Conservation (phyloP, 1,140 invertebrate genomes). For the Prorops nasuta region DNA sequence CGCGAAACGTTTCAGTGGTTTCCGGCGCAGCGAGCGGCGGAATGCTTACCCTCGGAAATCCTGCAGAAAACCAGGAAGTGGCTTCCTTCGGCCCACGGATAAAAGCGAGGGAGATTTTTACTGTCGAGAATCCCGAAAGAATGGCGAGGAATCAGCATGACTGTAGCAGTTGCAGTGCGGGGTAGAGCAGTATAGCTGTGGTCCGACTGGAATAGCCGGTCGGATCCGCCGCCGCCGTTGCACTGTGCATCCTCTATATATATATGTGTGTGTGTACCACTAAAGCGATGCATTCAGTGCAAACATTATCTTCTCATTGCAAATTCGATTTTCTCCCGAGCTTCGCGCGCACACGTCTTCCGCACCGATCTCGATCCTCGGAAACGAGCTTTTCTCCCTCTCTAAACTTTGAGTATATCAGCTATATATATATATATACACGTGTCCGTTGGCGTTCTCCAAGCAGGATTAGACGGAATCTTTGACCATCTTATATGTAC, state of each 20-base stretch:
- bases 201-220: background rate
- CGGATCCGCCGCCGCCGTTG: background rate
- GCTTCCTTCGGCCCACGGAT: slow-evolving; percentile 5
- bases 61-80: slow-evolving; percentile 6
- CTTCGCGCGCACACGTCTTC: background rate
- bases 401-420: too few species aligned
- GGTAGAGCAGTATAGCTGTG: too few species aligned
- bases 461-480: too few species aligned
- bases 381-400: too few species aligned
- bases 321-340: slow-evolving; percentile 16
- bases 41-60: slow-evolving; percentile 15
- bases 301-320: slow-evolving; percentile 11
- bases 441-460: too few species aligned
- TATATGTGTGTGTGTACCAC: too few species aligned
- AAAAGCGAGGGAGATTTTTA: slow-evolving; percentile 11
- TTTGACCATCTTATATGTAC: too few species aligned
- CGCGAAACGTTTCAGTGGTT: slow-evolving; percentile 9
- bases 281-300: slow-evolving; percentile 9
- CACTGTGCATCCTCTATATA: too few species aligned
- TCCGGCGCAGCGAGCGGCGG: slow-evolving; percentile 4
- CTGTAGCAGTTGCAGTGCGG: too few species aligned
- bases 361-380: slow-evolving; percentile 2
- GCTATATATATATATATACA: too few species aligned
- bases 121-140: slow-evolving; percentile 7
- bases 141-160: too few species aligned